Percentiles rank a stretch among this genome's conserved stretches.
These are phyloP conservation scores for Ormyrus labotus DNA, from an alignment of 2,888 invertebrate species.

Conservation along the genomic window DNA sequence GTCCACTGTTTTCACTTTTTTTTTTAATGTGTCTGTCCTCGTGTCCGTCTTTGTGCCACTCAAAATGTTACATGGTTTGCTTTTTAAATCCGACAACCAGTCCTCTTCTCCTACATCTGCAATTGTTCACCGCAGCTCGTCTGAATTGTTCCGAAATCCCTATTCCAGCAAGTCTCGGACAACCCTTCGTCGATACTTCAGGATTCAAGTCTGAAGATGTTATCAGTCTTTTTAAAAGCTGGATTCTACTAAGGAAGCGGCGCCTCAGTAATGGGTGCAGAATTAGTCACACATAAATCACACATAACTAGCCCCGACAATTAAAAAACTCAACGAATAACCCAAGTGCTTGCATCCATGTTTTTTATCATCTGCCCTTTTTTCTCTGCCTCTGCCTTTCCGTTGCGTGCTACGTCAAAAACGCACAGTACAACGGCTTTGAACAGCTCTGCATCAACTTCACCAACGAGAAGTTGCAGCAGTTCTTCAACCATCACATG, in stretches of 20 bases:
- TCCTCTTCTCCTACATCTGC: too few species aligned
- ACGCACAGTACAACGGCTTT: conserved; percentile 90
- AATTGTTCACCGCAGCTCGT: too few species aligned
- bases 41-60: conserved; percentile 49
- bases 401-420: conserved; percentile 54
- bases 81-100: conserved; percentile 17
- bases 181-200: too few species aligned
- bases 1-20: conserved; percentile 62
- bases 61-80: conserved; percentile 55
- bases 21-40: conserved; percentile 59
- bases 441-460: conserved; percentile 99
- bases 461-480: conserved; percentile 98
- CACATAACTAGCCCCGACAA: not conserved
- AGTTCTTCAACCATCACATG: conserved; percentile 99
- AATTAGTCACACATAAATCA: not conserved
- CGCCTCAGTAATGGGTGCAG: not conserved
- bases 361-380: conserved; percentile 55
- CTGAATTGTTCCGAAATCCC: too few species aligned
- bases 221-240: too few species aligned
- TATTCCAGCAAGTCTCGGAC: too few species aligned
- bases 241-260: too few species aligned
- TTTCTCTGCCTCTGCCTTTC: conserved; percentile 60
- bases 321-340: conserved; percentile 46
- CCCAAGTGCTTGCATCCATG: conserved; percentile 58
- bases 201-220: too few species aligned